Evolutionary conservation across 1,140 invertebrate genomes (phyloP).

Genomic region (Drosophila asahinai): DNA sequence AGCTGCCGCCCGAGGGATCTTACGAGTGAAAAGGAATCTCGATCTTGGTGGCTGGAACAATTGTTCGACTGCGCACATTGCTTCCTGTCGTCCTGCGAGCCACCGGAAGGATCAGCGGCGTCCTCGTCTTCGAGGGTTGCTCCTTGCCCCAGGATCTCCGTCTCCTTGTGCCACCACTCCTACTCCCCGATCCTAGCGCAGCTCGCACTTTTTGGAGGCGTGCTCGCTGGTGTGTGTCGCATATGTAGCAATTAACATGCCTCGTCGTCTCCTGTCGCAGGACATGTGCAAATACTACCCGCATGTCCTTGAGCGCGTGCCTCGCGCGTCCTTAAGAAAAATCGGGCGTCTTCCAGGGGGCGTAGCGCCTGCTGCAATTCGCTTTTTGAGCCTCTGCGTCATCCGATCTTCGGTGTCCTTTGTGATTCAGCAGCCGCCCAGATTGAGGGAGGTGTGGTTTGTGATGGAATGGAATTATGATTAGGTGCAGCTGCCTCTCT

Average conservation of each 20-base stretch:
- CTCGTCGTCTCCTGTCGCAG: slow-evolving; percentile 34
- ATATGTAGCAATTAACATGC: slow-evolving; percentile 80
- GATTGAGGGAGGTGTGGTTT: slow-evolving; percentile 39
- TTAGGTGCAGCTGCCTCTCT: slow-evolving; percentile 29
- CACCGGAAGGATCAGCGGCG: slow-evolving; percentile 77
- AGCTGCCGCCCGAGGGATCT: slow-evolving; percentile 45
- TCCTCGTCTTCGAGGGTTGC: slow-evolving; percentile 52
- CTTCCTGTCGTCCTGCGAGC: slow-evolving; percentile 71
- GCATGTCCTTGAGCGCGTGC: slow-evolving; percentile 71
- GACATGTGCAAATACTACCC: slow-evolving; percentile 74
- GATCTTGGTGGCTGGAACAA: slow-evolving; percentile 66
- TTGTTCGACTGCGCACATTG: slow-evolving; percentile 79
- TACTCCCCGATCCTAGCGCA: slow-evolving; percentile 18
- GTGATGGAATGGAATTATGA: slow-evolving; percentile 31
- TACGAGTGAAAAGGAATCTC: slow-evolving; percentile 56
- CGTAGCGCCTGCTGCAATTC: slow-evolving; percentile 69
- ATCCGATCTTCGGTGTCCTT: slow-evolving; percentile 48
- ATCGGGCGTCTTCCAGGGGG: slow-evolving; percentile 51
- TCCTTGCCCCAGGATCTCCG: slow-evolving; percentile 23
- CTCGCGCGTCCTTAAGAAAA: slow-evolving; percentile 18
- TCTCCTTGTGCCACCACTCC: background rate
- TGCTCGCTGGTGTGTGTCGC: slow-evolving; percentile 70
- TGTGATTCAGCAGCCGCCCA: slow-evolving; percentile 16
- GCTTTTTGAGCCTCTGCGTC: slow-evolving; percentile 33
- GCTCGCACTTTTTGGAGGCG: slow-evolving; percentile 59